phyloP scores from a whole-genome alignment of 2,797 vertebrate species.

The Hippocampus kuda region DNA sequence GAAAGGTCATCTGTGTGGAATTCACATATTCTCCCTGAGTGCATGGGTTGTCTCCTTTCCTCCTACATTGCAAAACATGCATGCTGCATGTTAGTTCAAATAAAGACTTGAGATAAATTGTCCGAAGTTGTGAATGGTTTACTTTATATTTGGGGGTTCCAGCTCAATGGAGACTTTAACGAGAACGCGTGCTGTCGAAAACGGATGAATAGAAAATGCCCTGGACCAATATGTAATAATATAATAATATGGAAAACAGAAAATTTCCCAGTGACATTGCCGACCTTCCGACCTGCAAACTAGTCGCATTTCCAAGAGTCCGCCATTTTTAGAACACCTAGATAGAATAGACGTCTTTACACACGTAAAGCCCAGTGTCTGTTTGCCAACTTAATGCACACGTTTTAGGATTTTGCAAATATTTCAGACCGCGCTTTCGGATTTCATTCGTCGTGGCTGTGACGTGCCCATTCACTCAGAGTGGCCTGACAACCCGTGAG shows the following conservation, averaged over 20 bases:
- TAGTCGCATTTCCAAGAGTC: neutral
- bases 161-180: too few species aligned
- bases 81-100: too few species aligned
- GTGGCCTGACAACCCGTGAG: slow-evolving; percentile 13
- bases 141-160: too few species aligned
- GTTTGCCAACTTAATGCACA: neutral
- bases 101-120: too few species aligned
- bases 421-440: neutral
- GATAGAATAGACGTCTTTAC: neutral
- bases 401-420: neutral
- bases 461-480: neutral
- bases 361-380: neutral
- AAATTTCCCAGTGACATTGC: neutral
- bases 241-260: too few species aligned
- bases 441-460: neutral
- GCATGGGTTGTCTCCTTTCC: too few species aligned
- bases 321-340: neutral
- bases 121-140: too few species aligned
- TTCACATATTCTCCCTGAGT: too few species aligned
- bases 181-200: neutral
- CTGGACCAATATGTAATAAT: neutral
- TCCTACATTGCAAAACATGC: too few species aligned
- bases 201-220: neutral
- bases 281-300: neutral
- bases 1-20: too few species aligned